Base-by-base conservation (phyloP, 1,140 invertebrate genomes). In the Solen grandis region DNA sequence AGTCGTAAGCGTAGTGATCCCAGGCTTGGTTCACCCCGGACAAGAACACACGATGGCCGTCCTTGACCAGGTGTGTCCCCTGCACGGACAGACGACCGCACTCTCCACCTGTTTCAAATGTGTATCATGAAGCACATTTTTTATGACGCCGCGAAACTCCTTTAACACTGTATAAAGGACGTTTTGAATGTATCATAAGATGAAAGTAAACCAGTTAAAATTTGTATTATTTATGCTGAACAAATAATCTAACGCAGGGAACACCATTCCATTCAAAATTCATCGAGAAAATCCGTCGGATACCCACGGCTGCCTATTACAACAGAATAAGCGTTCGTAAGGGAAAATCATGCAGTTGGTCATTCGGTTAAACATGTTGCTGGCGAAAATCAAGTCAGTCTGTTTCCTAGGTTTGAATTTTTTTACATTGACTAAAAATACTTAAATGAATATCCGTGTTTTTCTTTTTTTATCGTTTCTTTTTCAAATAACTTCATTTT, bases 1-100 rank as follows among this genome's bases (percentile, higher is more conserved):
- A 90, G 65, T 90, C 89, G 69, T 86, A 76, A 14, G 80, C 88
- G 54, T 88, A 90, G 31, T 82, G 27, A n/a, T 90, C 84, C 93
- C 93, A 93, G 1, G 92, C 91, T 57, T 91, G 87, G 84, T 93
- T 93, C 14, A 84, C 85, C 5, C 92, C 92, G 25, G 90, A 92
- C 29, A 93, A 85, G 72, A 93, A 93, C 0, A 93, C 89, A 36
- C 86, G 82, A 22, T 92, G 81, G 19, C 89, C 89, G 33, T 89
- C 86, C 66, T 88, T 88, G 0, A 75, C 83, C 10, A 92, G 83
- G 62, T 88, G 60, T 16, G 55, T 83, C 0, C 82, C 84, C 2
- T 75, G 59, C 19, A 84, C 63, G 19, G 55, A 14, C 27, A 86
- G 60, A n/a, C 74, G 74, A 0, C 57, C 81, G 29, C 60, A 38